Evolutionary conservation across 2,888 invertebrate genomes (phyloP).

Genomic region (Megaustenia siamemsis): DNA sequence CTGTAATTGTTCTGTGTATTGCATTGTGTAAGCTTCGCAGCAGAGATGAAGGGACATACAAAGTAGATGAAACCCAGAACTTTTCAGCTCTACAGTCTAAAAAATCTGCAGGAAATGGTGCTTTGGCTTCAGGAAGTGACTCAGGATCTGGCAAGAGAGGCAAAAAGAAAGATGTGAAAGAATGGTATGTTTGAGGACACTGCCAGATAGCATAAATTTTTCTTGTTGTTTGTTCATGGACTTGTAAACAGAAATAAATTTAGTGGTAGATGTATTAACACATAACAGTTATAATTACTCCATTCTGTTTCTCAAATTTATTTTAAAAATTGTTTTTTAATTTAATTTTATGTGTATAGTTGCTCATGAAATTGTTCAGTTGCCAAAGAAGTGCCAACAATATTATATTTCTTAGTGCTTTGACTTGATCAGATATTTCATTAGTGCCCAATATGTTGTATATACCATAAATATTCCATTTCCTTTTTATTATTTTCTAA

Average conservation of each 20-base stretch:
- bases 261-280: not conserved
- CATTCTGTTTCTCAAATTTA: not conserved
- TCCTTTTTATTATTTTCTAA: not conserved
- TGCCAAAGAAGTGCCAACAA: conserved; percentile 28
- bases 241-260: not conserved
- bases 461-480: not conserved
- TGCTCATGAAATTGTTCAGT: conserved; percentile 34
- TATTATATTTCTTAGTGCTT: not conserved
- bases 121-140: conserved; percentile 63
- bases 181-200: conserved; percentile 75
- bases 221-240: conserved; percentile 5
- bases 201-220: conserved; percentile 24
- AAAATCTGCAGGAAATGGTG: conserved; percentile 72
- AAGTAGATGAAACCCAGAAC: conserved; percentile 92
- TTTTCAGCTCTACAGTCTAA: conserved; percentile 80
- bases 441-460: conserved; percentile 3
- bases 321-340: not conserved
- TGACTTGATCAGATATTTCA: not conserved
- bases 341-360: conserved; percentile 1
- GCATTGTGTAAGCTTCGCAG: conserved; percentile 78
- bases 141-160: conserved; percentile 66
- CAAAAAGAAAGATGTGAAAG: conserved; percentile 75
- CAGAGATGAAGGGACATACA: conserved; percentile 93
- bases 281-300: not conserved
- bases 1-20: conserved; percentile 91